phyloP scores from a whole-genome alignment of 2,888 invertebrate species.

The Mechanitis messenoides region DNA sequence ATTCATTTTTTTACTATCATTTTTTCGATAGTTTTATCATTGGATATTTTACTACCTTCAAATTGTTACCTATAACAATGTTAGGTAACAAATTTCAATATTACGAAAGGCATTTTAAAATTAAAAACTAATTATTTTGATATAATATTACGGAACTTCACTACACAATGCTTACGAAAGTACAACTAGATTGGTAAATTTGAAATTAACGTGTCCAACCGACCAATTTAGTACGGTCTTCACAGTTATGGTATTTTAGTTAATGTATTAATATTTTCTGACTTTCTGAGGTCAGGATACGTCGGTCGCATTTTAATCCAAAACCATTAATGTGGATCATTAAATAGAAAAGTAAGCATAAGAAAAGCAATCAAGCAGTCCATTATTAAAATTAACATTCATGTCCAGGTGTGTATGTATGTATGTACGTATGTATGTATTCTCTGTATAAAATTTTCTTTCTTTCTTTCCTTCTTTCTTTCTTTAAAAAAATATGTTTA shows the following conservation, averaged over 20 bases:
- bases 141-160: slow-evolving; percentile 48
- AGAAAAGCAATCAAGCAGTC: slow-evolving; percentile 68
- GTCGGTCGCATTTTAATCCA: slow-evolving; percentile 58
- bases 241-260: slow-evolving; percentile 21
- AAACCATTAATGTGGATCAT: slow-evolving; percentile 73
- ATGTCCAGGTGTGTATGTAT: slow-evolving; percentile 37
- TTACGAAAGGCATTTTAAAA: too few relatives aligned
- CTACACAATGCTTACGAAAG: slow-evolving; percentile 58
- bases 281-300: slow-evolving; percentile 41
- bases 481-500: too few relatives aligned
- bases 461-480: too few relatives aligned
- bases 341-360: slow-evolving; percentile 73
- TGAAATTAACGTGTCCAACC: slow-evolving; percentile 69
- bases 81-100: too few relatives aligned
- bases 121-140: not conserved
- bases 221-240: slow-evolving; percentile 42
- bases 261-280: slow-evolving; percentile 26
- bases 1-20: too few relatives aligned
- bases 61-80: too few relatives aligned
- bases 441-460: too few relatives aligned
- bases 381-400: slow-evolving; percentile 71
- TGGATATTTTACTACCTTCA: too few relatives aligned
- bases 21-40: too few relatives aligned
- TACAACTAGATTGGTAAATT: slow-evolving; percentile 72
- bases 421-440: too few relatives aligned